A percentile compares a stretch with the other conserved stretches of the same genome.
phyloP scores from a whole-genome alignment of 1,140 invertebrate genomes.

The Himalopsyche phryganea region DNA sequence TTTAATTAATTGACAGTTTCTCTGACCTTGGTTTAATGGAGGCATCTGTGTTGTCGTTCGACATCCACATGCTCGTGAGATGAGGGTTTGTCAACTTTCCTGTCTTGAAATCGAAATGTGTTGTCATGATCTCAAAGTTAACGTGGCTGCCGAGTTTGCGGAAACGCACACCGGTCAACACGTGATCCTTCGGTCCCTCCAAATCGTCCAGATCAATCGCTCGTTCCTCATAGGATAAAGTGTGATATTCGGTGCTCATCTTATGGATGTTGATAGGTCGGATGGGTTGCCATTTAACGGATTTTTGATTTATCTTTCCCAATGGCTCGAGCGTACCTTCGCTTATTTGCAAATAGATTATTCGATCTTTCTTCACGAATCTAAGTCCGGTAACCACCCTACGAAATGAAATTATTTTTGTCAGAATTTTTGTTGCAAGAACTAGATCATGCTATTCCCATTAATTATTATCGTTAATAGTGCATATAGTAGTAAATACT shows the following conservation, averaged over 20 bases:
- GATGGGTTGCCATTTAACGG: slow-evolving; percentile 59
- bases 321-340: slow-evolving; percentile 64
- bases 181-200: slow-evolving; percentile 55
- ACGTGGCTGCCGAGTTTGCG: slow-evolving; percentile 73
- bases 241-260: slow-evolving; percentile 34
- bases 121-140: slow-evolving; percentile 76
- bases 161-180: slow-evolving; percentile 70
- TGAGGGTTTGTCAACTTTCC: slow-evolving; percentile 60
- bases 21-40: slow-evolving; percentile 52
- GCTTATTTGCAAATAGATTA: slow-evolving; percentile 82
- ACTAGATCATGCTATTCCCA: too few species aligned
- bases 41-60: slow-evolving; percentile 75
- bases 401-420: neutral
- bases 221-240: slow-evolving; percentile 68
- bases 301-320: slow-evolving; percentile 59
- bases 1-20: too few species aligned
- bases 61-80: slow-evolving; percentile 69
- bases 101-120: slow-evolving; percentile 74
- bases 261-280: too few species aligned
- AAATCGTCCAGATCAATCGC: slow-evolving; percentile 80
- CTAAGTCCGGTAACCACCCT: slow-evolving; percentile 77
- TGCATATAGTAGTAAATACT: too few species aligned
- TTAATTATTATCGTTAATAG: too few species aligned
- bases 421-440: too few species aligned
- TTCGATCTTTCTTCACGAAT: slow-evolving; percentile 66